Evolutionary conservation across 2,113 vertebrate species (phyloP).

Genomic region (Nothoprocta pentlandii): DNA sequence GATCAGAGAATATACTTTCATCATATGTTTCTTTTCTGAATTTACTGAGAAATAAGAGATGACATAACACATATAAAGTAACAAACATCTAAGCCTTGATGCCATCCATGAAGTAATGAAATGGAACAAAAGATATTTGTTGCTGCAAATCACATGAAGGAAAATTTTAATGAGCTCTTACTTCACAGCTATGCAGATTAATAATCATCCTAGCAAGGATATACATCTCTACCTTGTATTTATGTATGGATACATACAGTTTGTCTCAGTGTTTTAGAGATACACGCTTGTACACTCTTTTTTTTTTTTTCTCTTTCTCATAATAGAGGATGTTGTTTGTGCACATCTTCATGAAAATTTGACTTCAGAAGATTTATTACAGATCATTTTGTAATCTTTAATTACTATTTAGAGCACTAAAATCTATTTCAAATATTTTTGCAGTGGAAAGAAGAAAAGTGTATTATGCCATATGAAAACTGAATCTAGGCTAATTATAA

Average conservation of each 20-base stretch:
- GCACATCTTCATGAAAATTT: not conserved
- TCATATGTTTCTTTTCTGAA: not conserved
- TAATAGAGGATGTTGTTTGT: not conserved
- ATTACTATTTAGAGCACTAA: not conserved
- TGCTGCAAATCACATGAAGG: not conserved
- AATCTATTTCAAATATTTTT: not conserved
- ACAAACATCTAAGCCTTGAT: not conserved
- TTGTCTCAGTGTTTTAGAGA: not conserved
- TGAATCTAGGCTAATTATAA: not conserved
- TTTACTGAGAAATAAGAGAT: not conserved
- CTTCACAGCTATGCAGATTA: not conserved
- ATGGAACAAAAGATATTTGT: not conserved
- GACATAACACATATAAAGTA: not conserved
- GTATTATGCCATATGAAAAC: not conserved
- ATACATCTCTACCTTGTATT: not conserved
- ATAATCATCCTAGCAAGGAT: not conserved
- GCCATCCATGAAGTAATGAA: not conserved
- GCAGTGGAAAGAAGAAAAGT: not conserved
- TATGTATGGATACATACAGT: fast-evolving
- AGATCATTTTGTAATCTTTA: not conserved
- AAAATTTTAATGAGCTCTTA: not conserved
- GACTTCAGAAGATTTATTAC: not conserved
- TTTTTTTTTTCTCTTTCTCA: not conserved
- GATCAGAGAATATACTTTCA: not conserved
- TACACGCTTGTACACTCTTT: fast-evolving